phyloP scores from a whole-genome alignment of 2,888 invertebrate genomes.

The Idaea biselata region DNA sequence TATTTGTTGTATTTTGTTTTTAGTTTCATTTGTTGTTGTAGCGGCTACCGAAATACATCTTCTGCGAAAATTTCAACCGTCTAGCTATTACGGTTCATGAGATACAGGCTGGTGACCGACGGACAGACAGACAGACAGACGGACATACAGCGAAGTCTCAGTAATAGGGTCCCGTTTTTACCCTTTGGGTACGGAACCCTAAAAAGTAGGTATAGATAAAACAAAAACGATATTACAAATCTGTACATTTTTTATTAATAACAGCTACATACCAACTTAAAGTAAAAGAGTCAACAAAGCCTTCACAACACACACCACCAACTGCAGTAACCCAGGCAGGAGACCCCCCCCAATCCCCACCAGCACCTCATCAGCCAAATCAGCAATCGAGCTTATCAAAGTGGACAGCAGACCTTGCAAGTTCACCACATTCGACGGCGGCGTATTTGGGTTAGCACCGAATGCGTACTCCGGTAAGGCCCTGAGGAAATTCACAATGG shows the following conservation, averaged over 20 bases:
- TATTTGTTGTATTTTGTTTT: no score
- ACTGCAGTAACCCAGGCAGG: conserved; percentile 60
- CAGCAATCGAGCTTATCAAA: conserved; percentile 51
- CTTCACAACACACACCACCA: conserved; percentile 62
- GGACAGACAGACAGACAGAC: no score
- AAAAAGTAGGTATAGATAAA: conserved; percentile 1
- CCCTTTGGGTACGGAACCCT: no score
- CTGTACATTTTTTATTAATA: conserved; percentile 17
- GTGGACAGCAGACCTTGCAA: conserved; percentile 57
- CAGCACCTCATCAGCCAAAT: conserved; percentile 60
- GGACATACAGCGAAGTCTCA: no score
- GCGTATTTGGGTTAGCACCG: conserved; percentile 62
- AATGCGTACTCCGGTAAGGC: conserved; percentile 63
- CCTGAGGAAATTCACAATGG: conserved; percentile 67
- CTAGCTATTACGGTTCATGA: no score
- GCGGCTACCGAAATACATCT: no score
- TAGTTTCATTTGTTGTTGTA: no score
- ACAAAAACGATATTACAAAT: conserved; percentile 7
- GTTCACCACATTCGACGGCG: conserved; percentile 47
- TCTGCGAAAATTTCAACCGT: no score
- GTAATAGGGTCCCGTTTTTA: no score
- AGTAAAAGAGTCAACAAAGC: conserved; percentile 53
- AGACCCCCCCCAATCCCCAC: conserved; percentile 61
- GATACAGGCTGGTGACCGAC: no score
- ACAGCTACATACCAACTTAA: conserved; percentile 31